Conservation (phyloP, 2,113 vertebrate genomes). For the Mesembrinibis cayennensis region DNA sequence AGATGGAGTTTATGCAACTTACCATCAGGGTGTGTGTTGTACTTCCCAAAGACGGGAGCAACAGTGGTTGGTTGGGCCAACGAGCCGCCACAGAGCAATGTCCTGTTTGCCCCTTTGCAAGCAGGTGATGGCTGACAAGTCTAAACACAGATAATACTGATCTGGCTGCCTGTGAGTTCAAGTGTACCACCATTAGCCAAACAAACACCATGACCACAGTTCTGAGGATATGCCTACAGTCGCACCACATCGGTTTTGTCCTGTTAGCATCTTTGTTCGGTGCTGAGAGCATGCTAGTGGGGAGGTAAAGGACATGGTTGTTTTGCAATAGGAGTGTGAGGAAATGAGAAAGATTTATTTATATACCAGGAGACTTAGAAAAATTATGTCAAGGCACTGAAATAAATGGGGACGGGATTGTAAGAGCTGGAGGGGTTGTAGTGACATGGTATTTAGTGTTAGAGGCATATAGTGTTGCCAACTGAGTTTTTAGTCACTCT, state of each 20-base stretch:
- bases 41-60: not conserved
- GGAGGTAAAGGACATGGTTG: not conserved
- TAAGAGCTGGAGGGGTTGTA: not conserved
- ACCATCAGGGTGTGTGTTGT: accelerated
- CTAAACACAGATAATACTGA: not conserved
- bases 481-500: not conserved
- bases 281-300: not conserved
- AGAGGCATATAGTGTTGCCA: not conserved
- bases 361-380: not conserved
- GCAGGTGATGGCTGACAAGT: not conserved
- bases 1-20: not conserved
- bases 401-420: not conserved
- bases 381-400: not conserved
- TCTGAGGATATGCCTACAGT: not conserved
- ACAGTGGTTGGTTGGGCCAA: accelerated
- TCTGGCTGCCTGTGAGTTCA: not conserved
- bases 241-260: accelerated
- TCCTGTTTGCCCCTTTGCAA: accelerated
- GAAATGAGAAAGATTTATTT: not conserved
- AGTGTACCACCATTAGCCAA: not conserved
- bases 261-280: not conserved
- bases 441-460: not conserved
- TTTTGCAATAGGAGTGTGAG: not conserved
- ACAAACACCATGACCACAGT: not conserved
- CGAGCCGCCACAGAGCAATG: accelerated